Percentiles rank a stretch among this genome's conserved stretches.
Evolutionary conservation across 1,140 invertebrate species (phyloP).

Genomic region (Apis mellifera): DNA sequence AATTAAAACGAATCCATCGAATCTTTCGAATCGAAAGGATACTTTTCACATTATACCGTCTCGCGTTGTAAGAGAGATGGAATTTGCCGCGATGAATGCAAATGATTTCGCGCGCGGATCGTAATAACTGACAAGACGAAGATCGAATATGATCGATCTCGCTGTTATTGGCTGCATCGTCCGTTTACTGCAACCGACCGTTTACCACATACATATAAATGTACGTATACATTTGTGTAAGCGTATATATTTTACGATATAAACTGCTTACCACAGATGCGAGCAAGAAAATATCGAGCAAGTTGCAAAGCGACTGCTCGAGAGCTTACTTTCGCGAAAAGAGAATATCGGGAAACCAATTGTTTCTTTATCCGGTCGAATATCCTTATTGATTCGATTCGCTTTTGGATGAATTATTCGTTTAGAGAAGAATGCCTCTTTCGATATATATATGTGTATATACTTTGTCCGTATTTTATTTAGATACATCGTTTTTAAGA

Average conservation of each 20-base stretch:
- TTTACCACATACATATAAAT: constrained; percentile 6
- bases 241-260: constrained; percentile 38
- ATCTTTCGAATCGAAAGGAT: neutral
- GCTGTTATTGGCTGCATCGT: constrained; percentile 22
- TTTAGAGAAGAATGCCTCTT: neutral
- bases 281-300: constrained; percentile 39
- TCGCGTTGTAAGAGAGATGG: neutral
- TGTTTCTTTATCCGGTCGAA: constrained; percentile 19
- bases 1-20: neutral
- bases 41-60: neutral
- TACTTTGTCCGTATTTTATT: neutral
- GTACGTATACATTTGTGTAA: neutral
- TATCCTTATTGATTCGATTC: constrained; percentile 22
- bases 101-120: constrained; percentile 4
- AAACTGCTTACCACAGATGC: constrained; percentile 48
- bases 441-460: too few relatives aligned
- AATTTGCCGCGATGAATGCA: constrained; percentile 13
- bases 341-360: constrained; percentile 15
- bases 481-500: neutral
- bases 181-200: neutral
- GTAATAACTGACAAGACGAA: constrained; percentile 32
- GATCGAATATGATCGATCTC: constrained; percentile 49
- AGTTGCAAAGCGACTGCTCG: neutral
- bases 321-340: neutral
- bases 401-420: constrained; percentile 22